Base-by-base conservation (phyloP, 92 coral and sea anemone species). In the Montipora capitata region DNA sequence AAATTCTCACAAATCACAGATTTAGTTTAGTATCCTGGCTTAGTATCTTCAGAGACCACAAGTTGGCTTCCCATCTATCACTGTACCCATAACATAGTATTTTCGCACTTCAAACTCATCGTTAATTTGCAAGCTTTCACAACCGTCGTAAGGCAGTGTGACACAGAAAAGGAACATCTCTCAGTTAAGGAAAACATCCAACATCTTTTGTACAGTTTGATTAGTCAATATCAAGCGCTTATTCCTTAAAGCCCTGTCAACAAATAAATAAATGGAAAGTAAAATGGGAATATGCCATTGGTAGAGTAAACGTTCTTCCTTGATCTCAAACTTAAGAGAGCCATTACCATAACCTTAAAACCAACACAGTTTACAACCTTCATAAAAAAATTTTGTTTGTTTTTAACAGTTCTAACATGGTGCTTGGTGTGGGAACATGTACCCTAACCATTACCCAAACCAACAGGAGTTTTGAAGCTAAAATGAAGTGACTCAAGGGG, bases 31-130 rank as follows among this genome's bases (percentile, higher is more conserved):
- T 68, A 83, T 42, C 87, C 79, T 72, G 12, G 72, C 41, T 83
- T 72, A 81, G 85, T 38, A 83, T 59, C 87, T 71, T 72, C 87
- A 83, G 59, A 72, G 87, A 59, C 59, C 79, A 72, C 79, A 81
- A 81, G 85, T 59, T 68, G 85, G 62, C 94, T 85, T 86, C 94
- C 57, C 91, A 81, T 81, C 94, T 80, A 79, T 79, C 79, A 68
- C 87, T 76, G 91, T 79, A 81, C 68, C 88, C 94, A 85, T 75
- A 75, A 68, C 61, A 80, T 76, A 27, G 35, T 27, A 76, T 91
- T 74, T 79, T 79, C 85, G 75, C 86, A 88, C 90, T 76, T 85
- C 90, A 12, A 6, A 9, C 27, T 49, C 94, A 86, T 64, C 87
- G 84, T 82, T 75, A 88, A 78, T 68, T 88, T 80, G 88, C 91